Conservation (phyloP, 2,113 vertebrate genomes). For the Notarius quadriscutis region DNA sequence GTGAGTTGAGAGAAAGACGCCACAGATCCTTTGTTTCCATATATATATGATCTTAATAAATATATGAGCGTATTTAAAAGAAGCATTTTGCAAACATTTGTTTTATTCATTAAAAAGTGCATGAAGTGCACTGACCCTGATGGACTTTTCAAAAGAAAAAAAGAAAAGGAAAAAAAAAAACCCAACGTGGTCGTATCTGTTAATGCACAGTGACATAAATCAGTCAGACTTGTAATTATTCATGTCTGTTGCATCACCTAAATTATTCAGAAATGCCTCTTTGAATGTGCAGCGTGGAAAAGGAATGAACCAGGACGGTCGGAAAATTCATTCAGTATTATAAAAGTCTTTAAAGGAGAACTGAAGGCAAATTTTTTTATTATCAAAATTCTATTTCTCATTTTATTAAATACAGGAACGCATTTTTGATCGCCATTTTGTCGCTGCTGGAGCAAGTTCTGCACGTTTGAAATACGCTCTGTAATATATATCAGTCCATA, state of each 20-base stretch:
- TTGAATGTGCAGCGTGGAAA: constrained; percentile 38
- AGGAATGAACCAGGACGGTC: constrained; percentile 31
- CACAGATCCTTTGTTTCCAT: constrained; percentile 13
- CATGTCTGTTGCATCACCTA: constrained; percentile 66
- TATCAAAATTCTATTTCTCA: too few relatives aligned
- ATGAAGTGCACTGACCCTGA: constrained; percentile 39
- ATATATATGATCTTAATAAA: background rate
- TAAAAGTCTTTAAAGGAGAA: too few relatives aligned
- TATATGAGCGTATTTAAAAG: background rate
- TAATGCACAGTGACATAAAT: constrained; percentile 65
- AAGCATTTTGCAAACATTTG: background rate
- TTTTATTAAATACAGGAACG: too few relatives aligned
- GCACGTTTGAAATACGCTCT: too few relatives aligned
- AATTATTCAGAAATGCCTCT: constrained; percentile 68
- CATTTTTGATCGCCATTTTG: too few relatives aligned
- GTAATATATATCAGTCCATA: too few relatives aligned
- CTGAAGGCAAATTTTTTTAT: too few relatives aligned
- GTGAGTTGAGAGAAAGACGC: constrained; percentile 42
- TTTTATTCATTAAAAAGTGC: background rate
- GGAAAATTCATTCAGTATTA: too few relatives aligned
- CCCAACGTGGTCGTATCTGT: constrained; percentile 15
- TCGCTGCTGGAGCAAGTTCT: too few relatives aligned
- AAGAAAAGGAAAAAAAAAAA: constrained; percentile 47
- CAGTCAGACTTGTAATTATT: constrained; percentile 63
- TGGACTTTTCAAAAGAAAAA: constrained; percentile 26